Evolutionary conservation across 1,140 invertebrate species (phyloP).

Genomic region (Aethina tumida): DNA sequence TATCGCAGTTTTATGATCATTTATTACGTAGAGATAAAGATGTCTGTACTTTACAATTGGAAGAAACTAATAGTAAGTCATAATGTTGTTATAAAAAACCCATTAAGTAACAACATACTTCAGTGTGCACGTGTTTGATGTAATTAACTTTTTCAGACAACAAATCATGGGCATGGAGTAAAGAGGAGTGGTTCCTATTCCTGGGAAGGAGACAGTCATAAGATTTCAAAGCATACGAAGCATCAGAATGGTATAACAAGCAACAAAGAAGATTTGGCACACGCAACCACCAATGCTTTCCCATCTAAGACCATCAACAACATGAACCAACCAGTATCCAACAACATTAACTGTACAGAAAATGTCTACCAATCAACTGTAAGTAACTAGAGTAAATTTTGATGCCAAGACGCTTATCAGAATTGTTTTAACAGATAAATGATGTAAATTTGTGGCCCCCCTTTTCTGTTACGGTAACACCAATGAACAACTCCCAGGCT

Average conservation of each 20-base stretch:
- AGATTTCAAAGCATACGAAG: conserved; percentile 43
- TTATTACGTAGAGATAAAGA: too few species aligned
- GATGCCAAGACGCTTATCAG: background rate
- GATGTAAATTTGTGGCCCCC: conserved; percentile 50
- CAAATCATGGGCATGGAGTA: conserved; percentile 36
- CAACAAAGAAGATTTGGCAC: conserved; percentile 11
- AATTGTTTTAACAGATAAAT: conserved; percentile 22
- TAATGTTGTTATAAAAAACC: too few species aligned
- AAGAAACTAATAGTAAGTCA: too few species aligned
- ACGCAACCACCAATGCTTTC: conserved; percentile 1
- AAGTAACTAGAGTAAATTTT: conserved; percentile 4
- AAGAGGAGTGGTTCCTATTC: conserved; percentile 47
- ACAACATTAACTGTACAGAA: conserved; percentile 7
- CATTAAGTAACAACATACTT: too few species aligned
- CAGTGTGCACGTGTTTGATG: too few species aligned
- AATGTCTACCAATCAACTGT: conserved; percentile 14
- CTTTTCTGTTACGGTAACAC: conserved; percentile 43
- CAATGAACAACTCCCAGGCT: conserved; percentile 32
- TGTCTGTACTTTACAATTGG: too few species aligned
- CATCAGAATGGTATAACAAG: conserved; percentile 22
- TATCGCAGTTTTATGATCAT: too few species aligned
- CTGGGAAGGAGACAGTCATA: conserved; percentile 45
- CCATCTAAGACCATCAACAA: conserved; percentile 8
- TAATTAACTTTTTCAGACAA: too few species aligned
- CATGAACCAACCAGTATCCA: conserved; percentile 5